Evolutionary conservation across 2,888 invertebrate species (phyloP).

Genomic region (Drosophila borborema): DNA sequence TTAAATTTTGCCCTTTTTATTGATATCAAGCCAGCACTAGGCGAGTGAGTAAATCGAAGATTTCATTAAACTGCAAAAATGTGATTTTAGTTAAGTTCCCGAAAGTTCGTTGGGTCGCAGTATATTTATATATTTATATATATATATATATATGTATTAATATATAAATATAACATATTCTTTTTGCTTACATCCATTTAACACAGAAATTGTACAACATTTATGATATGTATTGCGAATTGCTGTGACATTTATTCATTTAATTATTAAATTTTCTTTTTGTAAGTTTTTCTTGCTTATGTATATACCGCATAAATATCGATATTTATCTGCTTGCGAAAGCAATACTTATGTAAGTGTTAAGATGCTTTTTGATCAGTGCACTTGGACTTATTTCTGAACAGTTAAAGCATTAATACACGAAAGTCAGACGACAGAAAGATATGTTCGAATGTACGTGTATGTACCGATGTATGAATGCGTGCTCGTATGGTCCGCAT

Average conservation of each 20-base stretch:
- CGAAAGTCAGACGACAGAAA: slow-evolving; percentile 21
- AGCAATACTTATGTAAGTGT: slow-evolving; percentile 21
- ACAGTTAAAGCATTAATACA: slow-evolving; percentile 36
- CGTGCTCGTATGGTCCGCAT: slow-evolving; percentile 12
- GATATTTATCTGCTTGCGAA: slow-evolving; percentile 16
- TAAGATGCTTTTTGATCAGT: slow-evolving; percentile 33
- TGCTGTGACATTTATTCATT: slow-evolving; percentile 83
- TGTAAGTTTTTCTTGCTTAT: slow-evolving; percentile 18
- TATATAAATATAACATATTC: slow-evolving; percentile 12
- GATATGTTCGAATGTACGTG: background rate
- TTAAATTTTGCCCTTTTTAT: background rate
- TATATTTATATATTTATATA: slow-evolving; percentile 4
- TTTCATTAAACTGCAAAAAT: background rate
- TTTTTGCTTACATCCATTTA: slow-evolving; percentile 42
- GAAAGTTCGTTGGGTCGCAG: slow-evolving; percentile 11
- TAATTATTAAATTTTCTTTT: slow-evolving; percentile 55
- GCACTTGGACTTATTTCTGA: slow-evolving; percentile 42
- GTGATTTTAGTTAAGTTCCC: slow-evolving; percentile 23
- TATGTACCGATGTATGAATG: slow-evolving; percentile 20
- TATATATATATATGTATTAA: background rate
- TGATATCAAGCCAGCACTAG: background rate
- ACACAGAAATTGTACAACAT: slow-evolving; percentile 85
- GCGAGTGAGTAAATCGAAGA: background rate
- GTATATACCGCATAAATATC: slow-evolving; percentile 40
- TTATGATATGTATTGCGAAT: slow-evolving; percentile 86